These are phyloP conservation scores for Heliocidaris erythrogramma DNA, from an alignment of 35 echinoderm and acorn worm genomes.

Conservation along the genomic window DNA sequence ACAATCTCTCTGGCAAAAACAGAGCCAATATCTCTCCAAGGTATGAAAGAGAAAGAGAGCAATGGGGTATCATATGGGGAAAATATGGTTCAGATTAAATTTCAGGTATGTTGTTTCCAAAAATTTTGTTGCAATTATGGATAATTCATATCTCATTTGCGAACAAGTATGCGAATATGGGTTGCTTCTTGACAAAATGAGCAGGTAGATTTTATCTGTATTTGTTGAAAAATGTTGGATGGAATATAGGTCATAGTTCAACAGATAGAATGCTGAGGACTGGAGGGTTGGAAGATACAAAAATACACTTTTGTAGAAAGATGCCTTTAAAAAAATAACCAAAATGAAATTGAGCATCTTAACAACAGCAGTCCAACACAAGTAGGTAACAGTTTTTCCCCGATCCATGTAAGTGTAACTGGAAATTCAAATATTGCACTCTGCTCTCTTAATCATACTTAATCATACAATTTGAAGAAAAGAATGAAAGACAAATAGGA, in stretches of 20 bases:
- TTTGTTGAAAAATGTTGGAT: conserved; percentile 1
- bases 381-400: too few species aligned
- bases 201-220: neutral
- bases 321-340: neutral
- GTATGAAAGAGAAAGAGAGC: neutral
- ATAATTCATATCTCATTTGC: neutral
- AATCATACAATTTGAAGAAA: neutral
- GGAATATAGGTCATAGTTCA: neutral
- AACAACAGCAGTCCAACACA: neutral
- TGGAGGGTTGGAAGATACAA: neutral
- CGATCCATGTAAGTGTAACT: too few species aligned
- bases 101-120: neutral
- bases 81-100: conserved; percentile 13
- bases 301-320: conserved; percentile 4
- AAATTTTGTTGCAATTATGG: neutral
- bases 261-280: neutral
- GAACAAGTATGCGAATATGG: neutral
- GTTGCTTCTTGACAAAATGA: neutral
- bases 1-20: neutral
- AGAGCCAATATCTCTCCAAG: neutral
- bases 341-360: neutral
- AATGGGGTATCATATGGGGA: neutral
- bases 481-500: neutral
- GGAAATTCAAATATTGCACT: too few species aligned
- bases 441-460: too few species aligned